phyloP scores from a whole-genome alignment of 2,113 vertebrate genomes.

The Proteles cristata region DNA sequence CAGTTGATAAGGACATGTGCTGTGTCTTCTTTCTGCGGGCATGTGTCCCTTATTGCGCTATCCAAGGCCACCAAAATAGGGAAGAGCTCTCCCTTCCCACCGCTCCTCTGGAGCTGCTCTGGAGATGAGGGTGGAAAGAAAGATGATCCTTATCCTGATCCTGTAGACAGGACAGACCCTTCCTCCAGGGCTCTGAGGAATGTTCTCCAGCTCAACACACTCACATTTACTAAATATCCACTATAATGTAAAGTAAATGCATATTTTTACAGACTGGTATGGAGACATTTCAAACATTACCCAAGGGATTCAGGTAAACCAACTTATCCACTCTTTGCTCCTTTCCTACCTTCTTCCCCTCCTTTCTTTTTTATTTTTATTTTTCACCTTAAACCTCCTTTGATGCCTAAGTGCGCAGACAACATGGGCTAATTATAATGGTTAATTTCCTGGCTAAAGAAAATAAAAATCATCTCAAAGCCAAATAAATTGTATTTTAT shows the following conservation, averaged over 20 bases:
- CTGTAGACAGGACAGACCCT: rapidly evolving
- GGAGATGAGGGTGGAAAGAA: background rate
- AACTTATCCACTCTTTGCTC: background rate
- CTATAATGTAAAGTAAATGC: background rate
- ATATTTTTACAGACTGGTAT: background rate
- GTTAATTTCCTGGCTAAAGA: background rate
- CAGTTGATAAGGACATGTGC: rapidly evolving
- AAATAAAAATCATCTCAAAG: slow-evolving; percentile 38
- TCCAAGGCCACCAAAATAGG: rapidly evolving
- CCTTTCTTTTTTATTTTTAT: background rate
- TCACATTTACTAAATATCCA: background rate
- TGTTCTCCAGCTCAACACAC: too few relatives aligned
- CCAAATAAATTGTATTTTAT: background rate
- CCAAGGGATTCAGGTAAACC: background rate
- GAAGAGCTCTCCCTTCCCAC: background rate
- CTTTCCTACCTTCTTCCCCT: background rate
- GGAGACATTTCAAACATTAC: background rate
- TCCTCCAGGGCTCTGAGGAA: too few relatives aligned
- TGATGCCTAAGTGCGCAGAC: background rate
- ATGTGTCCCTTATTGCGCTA: background rate
- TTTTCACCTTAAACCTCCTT: background rate
- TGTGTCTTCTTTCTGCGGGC: background rate
- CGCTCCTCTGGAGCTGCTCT: background rate
- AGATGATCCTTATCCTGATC: too few relatives aligned
- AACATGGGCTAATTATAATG: background rate